Evolutionary conservation across 2,888 invertebrate genomes (phyloP).

Genomic region (Acanthacorydalis orientalis): DNA sequence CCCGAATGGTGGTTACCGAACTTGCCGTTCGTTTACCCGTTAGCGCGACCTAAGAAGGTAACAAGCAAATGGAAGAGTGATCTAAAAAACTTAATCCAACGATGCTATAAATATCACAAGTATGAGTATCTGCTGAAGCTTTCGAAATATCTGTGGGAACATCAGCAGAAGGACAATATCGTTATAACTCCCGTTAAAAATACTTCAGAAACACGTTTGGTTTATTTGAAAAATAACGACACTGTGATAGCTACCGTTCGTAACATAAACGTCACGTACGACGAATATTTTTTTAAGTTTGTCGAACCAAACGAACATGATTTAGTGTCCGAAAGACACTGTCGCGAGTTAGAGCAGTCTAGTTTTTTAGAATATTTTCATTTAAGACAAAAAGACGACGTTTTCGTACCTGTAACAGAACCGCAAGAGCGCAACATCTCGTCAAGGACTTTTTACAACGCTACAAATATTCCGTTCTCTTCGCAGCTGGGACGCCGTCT

Average conservation of each 20-base stretch:
- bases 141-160: conserved; percentile 1
- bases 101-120: conserved; percentile 4
- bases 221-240: neutral
- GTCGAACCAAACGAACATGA: neutral
- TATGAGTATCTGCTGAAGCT: conserved; percentile 1
- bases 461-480: conserved; percentile 17
- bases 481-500: conserved; percentile 18
- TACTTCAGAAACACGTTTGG: neutral
- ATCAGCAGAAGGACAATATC: neutral
- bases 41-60: conserved; percentile 5
- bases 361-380: conserved; percentile 14
- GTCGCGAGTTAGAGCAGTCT: conserved; percentile 6
- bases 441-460: conserved; percentile 4
- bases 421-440: conserved; percentile 1
- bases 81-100: conserved; percentile 8
- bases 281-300: neutral
- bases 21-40: conserved; percentile 10
- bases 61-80: conserved; percentile 10
- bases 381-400: conserved; percentile 6
- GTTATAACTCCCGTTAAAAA: neutral
- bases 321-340: neutral
- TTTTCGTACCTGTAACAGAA: neutral
- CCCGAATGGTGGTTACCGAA: conserved; percentile 14
- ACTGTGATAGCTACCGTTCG: conserved; percentile 1
- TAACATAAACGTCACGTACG: conserved; percentile 3